Evolutionary conservation across 1,140 invertebrate species (phyloP), one percentile per base, ranked within the genome.

Genomic region (Zaprionus kolodkinae): DNA sequence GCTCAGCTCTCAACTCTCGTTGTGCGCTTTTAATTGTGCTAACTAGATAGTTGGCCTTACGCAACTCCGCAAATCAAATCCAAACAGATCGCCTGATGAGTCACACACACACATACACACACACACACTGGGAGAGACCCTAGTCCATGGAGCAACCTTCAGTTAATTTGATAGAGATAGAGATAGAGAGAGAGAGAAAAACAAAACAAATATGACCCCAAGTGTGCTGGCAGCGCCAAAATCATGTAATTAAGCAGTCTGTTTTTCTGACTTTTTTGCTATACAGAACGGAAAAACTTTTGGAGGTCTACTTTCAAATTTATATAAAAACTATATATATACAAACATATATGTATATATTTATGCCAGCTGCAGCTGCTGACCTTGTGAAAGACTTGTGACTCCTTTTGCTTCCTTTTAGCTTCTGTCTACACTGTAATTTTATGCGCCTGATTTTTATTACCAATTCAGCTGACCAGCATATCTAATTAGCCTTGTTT

Each of bases 211-310:
- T 60, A 60, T 71, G 36, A 78, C 45, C 52, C 68, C 55, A 63
- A 78, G 38, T 38, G 38, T 38, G 48, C 66, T 38, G 48, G 69
- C 64, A 60, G 61, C 71, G 30, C 35, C 40, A 55, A 85, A 81
- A 83, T 91, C 67, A 79, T 79, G 78, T 89, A 91, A 90, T 88
- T 88, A 88, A 70, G 68, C 72, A 80, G 67, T 76, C 63, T 64
- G 60, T 78, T 72, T 64, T 66, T 68, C 7, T 27, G 5, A 6
- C 30, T 35, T 9, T 7, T 35, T 79, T 48, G 61, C 27, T 1
- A 6, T 30, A 36, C 67, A 74, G 52, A 76, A 78, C 69, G 66
- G 65, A 86, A 87, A 81, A 87, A 66, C 68, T 45, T 68, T 68
- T 72, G 54, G 64, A 71, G 84, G 73, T 74, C 59, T 63, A 55